A percentile compares a stretch with the other conserved stretches of the same genome.
Conservation (phyloP, 2,888 invertebrate species). For the Trisateles emortualis region DNA sequence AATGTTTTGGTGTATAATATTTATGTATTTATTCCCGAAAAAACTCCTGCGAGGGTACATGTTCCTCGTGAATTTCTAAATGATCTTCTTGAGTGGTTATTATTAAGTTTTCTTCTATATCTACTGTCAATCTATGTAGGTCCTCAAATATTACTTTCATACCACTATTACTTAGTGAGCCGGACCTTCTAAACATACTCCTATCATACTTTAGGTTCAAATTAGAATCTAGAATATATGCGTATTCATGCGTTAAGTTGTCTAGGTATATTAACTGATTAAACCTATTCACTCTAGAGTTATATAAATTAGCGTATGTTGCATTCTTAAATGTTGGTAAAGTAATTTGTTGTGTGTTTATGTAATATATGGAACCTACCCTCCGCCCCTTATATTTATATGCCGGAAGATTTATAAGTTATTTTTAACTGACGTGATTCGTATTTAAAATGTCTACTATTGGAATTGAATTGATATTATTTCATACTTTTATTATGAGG, state of each 20-base stretch:
- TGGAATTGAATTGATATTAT: no score
- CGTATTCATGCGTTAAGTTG: conserved; percentile 5
- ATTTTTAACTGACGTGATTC: no score
- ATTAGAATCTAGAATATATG: conserved; percentile 4
- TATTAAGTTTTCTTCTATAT: not conserved
- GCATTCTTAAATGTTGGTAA: conserved; percentile 9
- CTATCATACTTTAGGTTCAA: not conserved
- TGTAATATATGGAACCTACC: no score
- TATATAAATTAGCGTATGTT: conserved; percentile 1
- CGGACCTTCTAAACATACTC: not conserved
- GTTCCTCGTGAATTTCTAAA: not conserved
- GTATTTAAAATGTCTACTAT: no score
- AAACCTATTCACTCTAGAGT: conserved; percentile 1
- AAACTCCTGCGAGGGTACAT: not conserved
- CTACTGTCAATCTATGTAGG: not conserved
- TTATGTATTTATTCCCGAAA: not conserved
- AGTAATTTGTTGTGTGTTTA: no score
- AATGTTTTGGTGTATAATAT: not conserved
- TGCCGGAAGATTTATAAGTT: no score
- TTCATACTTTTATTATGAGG: no score
- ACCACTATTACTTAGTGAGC: conserved; percentile 2
- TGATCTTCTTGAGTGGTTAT: not conserved
- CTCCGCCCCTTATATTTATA: no score
- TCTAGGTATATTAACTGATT: conserved; percentile 5
- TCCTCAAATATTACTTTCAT: conserved; percentile 3